A percentile compares a stretch with the other conserved stretches of the same genome.
Conservation (phyloP, 2,888 invertebrate species). For the Lycophotia porphyrea region DNA sequence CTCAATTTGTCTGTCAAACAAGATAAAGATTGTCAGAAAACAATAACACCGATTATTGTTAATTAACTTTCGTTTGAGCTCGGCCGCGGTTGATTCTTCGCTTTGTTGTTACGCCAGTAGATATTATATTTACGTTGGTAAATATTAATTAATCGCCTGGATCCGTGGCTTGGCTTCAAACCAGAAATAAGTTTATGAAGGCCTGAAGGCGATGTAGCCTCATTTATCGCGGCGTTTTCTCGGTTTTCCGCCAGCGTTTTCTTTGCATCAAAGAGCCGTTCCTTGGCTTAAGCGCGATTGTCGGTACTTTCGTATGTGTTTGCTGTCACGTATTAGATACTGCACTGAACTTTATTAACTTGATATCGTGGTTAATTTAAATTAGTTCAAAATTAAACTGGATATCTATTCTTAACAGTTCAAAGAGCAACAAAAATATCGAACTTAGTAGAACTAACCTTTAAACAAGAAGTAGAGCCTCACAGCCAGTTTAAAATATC, state of each 20-base stretch:
- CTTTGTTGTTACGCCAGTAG: conserved; percentile 48
- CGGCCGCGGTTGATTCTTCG: conserved; percentile 30
- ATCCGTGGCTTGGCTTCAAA: conserved; percentile 28
- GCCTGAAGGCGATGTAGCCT: neutral
- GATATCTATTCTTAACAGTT: neutral
- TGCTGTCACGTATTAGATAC: neutral
- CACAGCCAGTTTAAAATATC: conserved; percentile 32
- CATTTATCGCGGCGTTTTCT: conserved; percentile 10
- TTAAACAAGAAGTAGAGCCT: conserved; percentile 20
- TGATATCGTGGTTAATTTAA: neutral
- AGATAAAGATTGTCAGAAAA: conserved; percentile 66
- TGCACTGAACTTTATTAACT: conserved; percentile 11
- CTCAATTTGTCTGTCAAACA: conserved; percentile 65
- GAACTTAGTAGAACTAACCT: conserved; percentile 16
- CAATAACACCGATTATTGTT: conserved; percentile 66
- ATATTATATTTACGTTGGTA: conserved; percentile 44
- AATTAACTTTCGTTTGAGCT: conserved; percentile 65
- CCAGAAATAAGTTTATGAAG: conserved; percentile 23
- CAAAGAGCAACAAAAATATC: conserved; percentile 4
- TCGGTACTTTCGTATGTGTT: conserved; percentile 1
- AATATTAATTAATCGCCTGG: conserved; percentile 47
- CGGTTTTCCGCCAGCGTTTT: neutral
- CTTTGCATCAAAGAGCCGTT: conserved; percentile 19
- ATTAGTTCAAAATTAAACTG: neutral
- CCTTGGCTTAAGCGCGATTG: conserved; percentile 1